These are phyloP conservation scores for Microdon myrmicae DNA, from an alignment of 2,888 invertebrate genomes.

Conservation along the genomic window DNA sequence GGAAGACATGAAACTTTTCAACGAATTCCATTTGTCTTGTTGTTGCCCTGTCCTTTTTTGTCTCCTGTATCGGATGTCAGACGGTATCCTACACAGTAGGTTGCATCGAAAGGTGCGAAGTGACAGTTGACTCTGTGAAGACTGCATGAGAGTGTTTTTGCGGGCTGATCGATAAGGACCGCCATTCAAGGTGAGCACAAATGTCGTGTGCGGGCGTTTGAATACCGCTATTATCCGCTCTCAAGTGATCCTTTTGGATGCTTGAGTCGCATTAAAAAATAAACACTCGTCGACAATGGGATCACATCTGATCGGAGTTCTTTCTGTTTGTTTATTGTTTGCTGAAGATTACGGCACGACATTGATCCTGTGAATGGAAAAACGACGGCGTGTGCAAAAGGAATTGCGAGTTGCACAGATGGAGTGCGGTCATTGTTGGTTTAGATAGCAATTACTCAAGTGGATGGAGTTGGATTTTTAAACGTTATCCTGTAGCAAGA, in stretches of 20 bases:
- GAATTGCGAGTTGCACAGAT: too few relatives aligned
- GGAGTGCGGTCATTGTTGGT: too few relatives aligned
- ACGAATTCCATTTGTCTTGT: too few relatives aligned
- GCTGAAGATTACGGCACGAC: too few relatives aligned
- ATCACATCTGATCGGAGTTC: too few relatives aligned
- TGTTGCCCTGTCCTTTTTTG: too few relatives aligned
- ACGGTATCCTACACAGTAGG: constrained; percentile 51
- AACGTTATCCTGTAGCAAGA: too few relatives aligned
- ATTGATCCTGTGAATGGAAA: too few relatives aligned
- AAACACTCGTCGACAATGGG: constrained; percentile 35
- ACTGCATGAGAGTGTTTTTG: constrained; percentile 15
- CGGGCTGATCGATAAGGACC: constrained; percentile 22
- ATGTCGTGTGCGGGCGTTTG: constrained; percentile 46
- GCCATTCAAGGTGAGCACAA: constrained; percentile 21
- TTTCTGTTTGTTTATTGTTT: too few relatives aligned
- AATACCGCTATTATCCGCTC: constrained; percentile 36
- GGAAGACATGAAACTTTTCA: constrained; percentile 38
- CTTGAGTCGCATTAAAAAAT: constrained; percentile 47
- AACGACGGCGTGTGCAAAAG: too few relatives aligned
- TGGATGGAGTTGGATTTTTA: too few relatives aligned
- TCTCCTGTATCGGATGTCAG: constrained; percentile 38
- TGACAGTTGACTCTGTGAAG: constrained; percentile 42
- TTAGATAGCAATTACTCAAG: too few relatives aligned
- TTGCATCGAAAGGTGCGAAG: constrained; percentile 48
- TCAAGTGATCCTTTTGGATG: constrained; percentile 49